A percentile compares a stretch with the other conserved stretches of the same genome.
phyloP scores from a whole-genome alignment of 2,888 invertebrate genomes.

The Rotaria macrura region DNA sequence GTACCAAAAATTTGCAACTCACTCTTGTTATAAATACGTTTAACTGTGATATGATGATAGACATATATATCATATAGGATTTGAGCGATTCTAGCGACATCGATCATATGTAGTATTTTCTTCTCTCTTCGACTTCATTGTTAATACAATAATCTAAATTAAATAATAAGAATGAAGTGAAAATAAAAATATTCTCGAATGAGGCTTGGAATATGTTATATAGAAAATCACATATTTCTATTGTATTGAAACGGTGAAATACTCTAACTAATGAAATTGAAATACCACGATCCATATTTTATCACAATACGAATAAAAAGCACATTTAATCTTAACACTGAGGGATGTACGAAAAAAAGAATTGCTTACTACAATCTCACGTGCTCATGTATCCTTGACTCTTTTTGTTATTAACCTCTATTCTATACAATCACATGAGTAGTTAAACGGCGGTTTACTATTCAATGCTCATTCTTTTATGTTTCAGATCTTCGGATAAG shows the following conservation, averaged over 20 bases:
- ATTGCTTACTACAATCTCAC: neutral
- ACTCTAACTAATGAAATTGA: neutral
- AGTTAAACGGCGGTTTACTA: neutral
- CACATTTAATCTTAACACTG: neutral
- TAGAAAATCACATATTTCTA: too few relatives aligned
- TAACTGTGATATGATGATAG: too few relatives aligned
- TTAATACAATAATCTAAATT: too few relatives aligned
- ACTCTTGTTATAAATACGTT: too few relatives aligned
- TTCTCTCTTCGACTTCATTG: neutral
- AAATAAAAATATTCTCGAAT: neutral
- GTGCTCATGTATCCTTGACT: neutral
- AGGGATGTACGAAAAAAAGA: neutral
- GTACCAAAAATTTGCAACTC: too few relatives aligned
- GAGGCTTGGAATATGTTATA: neutral
- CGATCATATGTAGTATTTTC: neutral
- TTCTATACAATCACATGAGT: neutral
- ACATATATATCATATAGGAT: too few relatives aligned
- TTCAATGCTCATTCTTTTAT: neutral
- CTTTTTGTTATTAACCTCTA: neutral
- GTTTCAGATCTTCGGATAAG: neutral
- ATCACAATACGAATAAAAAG: neutral
- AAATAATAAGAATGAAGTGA: neutral
- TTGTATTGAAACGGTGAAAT: too few relatives aligned
- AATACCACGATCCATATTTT: neutral
- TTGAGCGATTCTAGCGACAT: neutral